Conservation (phyloP, 2,888 invertebrate species). For the Neuroscelio doddi region DNA sequence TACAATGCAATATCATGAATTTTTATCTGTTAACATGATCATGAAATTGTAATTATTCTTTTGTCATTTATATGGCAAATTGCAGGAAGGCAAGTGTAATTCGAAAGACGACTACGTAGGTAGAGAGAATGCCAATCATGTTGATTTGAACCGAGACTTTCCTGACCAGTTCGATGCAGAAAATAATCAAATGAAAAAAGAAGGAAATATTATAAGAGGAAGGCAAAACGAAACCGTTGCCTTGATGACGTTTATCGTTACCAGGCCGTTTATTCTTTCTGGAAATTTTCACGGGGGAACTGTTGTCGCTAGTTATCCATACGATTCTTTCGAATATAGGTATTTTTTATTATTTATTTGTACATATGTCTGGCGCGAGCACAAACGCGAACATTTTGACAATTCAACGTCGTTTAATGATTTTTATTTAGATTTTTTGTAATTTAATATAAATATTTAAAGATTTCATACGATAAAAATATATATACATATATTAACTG, state of each 20-base stretch:
- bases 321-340: conserved; percentile 88
- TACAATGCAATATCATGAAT: too few species aligned
- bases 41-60: too few species aligned
- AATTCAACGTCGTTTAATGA: too few species aligned
- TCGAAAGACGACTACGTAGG: conserved; percentile 80
- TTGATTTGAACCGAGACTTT: conserved; percentile 93
- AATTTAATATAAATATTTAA: background rate
- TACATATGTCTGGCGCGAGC: too few species aligned
- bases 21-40: background rate
- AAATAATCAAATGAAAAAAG: conserved; percentile 66
- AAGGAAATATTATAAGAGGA: conserved; percentile 74
- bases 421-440: too few species aligned
- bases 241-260: conserved; percentile 90
- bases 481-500: too few species aligned
- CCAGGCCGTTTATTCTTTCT: conserved; percentile 91
- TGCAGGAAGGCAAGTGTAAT: conserved; percentile 85
- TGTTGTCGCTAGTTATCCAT: conserved; percentile 98
- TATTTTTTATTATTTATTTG: conserved; percentile 65
- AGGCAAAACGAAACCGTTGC: conserved; percentile 92
- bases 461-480: too few species aligned
- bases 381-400: too few species aligned
- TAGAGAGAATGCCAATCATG: conserved; percentile 84
- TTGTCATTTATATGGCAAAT: background rate
- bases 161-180: conserved; percentile 86
- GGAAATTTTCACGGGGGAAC: conserved; percentile 98